These are phyloP conservation scores for Ammodytes marinus DNA, from an alignment of 2,113 vertebrate genomes.

Conservation along the genomic window DNA sequence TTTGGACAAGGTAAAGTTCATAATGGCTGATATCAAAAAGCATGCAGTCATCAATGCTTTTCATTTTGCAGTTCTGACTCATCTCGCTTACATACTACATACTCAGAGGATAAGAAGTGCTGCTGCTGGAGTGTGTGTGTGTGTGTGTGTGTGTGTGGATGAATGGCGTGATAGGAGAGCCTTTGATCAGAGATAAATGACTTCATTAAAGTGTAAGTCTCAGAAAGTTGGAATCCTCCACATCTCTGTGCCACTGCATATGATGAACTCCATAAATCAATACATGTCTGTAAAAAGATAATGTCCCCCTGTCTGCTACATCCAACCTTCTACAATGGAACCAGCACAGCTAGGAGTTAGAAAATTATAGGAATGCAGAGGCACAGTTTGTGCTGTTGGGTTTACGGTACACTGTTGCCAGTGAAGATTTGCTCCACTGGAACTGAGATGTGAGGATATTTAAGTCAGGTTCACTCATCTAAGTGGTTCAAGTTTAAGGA, in stretches of 20 bases:
- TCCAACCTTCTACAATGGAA: constrained; percentile 42
- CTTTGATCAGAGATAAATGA: constrained; percentile 86
- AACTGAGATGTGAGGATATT: neutral
- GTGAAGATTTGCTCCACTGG: neutral
- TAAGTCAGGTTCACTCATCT: neutral
- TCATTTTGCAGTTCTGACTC: constrained; percentile 30
- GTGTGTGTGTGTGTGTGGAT: constrained; percentile 38
- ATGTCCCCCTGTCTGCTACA: constrained; percentile 45
- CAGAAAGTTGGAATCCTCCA: constrained; percentile 78
- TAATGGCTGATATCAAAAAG: constrained; percentile 25
- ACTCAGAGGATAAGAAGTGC: constrained; percentile 33
- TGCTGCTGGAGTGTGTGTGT: constrained; percentile 9
- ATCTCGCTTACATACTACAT: constrained; percentile 1
- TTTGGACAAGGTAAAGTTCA: neutral
- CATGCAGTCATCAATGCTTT: constrained; percentile 4
- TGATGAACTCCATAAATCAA: constrained; percentile 86
- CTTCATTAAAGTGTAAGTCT: constrained; percentile 83
- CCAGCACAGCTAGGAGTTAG: constrained; percentile 40
- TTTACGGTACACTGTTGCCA: neutral
- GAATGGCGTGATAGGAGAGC: constrained; percentile 61
- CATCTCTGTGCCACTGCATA: constrained; percentile 74
- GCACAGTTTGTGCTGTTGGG: neutral
- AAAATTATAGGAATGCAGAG: constrained; percentile 6
- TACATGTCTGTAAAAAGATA: constrained; percentile 72
- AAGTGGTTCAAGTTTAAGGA: neutral